phyloP scores from a whole-genome alignment of 2,797 vertebrate species.

The Gallinago solitaria region DNA sequence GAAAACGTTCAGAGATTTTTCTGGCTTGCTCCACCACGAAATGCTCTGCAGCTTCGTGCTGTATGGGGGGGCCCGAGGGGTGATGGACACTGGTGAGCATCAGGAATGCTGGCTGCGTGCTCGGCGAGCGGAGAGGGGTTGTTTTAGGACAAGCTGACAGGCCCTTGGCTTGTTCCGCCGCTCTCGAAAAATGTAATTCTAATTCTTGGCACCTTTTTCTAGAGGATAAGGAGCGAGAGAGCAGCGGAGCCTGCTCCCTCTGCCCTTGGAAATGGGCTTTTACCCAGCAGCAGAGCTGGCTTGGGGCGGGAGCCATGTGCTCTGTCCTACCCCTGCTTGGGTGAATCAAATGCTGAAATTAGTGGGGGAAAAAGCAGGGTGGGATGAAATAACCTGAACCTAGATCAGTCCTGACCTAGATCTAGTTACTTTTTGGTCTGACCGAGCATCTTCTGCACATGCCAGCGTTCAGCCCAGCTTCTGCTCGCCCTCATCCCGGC shows the following conservation, averaged over 20 bases:
- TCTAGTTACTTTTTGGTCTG: neutral
- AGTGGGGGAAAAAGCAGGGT: rapidly evolving
- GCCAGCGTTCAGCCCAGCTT: neutral
- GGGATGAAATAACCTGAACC: neutral
- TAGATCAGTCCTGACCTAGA: neutral
- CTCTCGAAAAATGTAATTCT: conserved; percentile 48
- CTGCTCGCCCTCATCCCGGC: rapidly evolving
- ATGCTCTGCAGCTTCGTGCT: neutral
- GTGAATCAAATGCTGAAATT: neutral
- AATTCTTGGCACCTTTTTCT: conserved; percentile 52
- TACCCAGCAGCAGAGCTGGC: neutral
- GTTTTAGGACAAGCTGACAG: conserved; percentile 68
- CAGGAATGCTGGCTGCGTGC: conserved; percentile 55
- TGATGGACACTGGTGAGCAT: conserved; percentile 29
- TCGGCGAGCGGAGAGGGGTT: conserved; percentile 20
- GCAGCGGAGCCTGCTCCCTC: neutral
- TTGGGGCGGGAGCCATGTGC: rapidly evolving
- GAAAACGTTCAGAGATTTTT: neutral
- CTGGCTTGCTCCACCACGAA: neutral
- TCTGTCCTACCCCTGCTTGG: neutral
- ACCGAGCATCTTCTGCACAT: neutral
- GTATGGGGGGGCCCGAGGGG: neutral
- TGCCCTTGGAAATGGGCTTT: conserved; percentile 33
- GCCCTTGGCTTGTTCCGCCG: conserved; percentile 57
- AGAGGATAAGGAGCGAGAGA: neutral